Evolutionary conservation across 2,797 vertebrate species (phyloP).

Genomic region (Syngnathus rostellatus): DNA sequence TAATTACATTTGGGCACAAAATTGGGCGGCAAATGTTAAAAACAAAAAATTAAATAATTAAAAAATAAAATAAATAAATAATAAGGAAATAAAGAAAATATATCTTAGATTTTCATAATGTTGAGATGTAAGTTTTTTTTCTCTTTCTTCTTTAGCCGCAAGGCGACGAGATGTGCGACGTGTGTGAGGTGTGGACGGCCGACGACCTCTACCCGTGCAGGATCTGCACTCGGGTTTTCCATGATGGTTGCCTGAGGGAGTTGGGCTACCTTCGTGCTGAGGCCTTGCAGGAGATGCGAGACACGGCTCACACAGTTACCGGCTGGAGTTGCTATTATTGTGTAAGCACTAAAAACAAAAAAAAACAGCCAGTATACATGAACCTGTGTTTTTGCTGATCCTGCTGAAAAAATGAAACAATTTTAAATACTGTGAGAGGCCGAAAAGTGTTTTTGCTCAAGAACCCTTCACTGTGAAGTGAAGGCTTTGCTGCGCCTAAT

Average conservation of each 20-base stretch:
- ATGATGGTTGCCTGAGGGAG: slow-evolving; percentile 89
- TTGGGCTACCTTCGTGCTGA: slow-evolving; percentile 82
- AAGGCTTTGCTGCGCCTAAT: slow-evolving; percentile 3
- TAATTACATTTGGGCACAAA: background rate
- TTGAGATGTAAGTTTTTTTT: background rate
- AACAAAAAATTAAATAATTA: background rate
- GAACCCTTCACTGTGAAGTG: slow-evolving; percentile 33
- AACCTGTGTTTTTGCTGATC: slow-evolving; percentile 10
- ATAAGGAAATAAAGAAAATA: no score
- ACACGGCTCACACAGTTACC: slow-evolving; percentile 78
- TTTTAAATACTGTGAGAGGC: slow-evolving; percentile 24
- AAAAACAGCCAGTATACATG: background rate
- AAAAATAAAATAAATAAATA: background rate
- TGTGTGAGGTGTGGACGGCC: slow-evolving; percentile 95
- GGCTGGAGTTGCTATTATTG: slow-evolving; percentile 99
- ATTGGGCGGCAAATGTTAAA: no score
- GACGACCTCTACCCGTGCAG: slow-evolving; percentile 91
- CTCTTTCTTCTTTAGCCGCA: slow-evolving; percentile 62
- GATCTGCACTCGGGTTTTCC: slow-evolving; percentile 85
- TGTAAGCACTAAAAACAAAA: slow-evolving; percentile 65
- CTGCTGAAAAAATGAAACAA: slow-evolving; percentile 22
- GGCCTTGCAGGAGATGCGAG: slow-evolving; percentile 76
- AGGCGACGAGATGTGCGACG: slow-evolving; percentile 89
- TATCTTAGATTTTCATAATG: no score
- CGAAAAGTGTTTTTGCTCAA: slow-evolving; percentile 30